Evolutionary conservation across 2,113 vertebrate genomes (phyloP), one percentile per base, ranked within the genome.

Genomic region (Notarius quadriscutis): DNA sequence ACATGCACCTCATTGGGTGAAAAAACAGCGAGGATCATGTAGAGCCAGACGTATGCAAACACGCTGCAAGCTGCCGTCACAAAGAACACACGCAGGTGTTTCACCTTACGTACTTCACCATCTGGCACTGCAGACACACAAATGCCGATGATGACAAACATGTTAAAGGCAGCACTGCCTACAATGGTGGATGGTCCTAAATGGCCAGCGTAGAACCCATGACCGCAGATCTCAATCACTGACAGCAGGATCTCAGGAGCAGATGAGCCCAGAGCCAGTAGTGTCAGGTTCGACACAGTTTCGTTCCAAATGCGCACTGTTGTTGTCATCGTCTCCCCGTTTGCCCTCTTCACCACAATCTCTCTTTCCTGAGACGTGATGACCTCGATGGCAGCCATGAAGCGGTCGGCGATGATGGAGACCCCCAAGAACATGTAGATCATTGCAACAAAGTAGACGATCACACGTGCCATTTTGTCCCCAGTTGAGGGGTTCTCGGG

Each of bases 401-500:
- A 99, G 89, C 98, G 98, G 91, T 99, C 98, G 0, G 98, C 97
- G 88, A 99, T 99, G 93, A 99, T 99, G 84, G 98, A 99, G 79
- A 99, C 98, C 65, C 98, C 98, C 12, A 99, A 96, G 87, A 99
- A 99, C 98, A 99, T 99, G 94, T 99, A 99, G 93, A 99, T 99
- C 93, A 99, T 93, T 0, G 98, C 98, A 91, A 99, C 98, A 88
- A 99, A 99, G 91, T 99, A 99, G 77, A 99, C 98, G 2, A 99
- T 99, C 93, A 99, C 98, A 91, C 98, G 96, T 69, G 98, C 98
- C 86, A 99, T 97, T 95, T 99, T 99, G 95, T 99, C 98, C 83
- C 98, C 98, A 91, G 99, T 96, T 30, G 98, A 99, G 84, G 98
- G 98, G 90, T 99, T 98, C 95, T 99, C 98, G 0, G 98, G 98